phyloP scores from a whole-genome alignment of 1,140 invertebrate genomes.

The Drosophila tani region DNA sequence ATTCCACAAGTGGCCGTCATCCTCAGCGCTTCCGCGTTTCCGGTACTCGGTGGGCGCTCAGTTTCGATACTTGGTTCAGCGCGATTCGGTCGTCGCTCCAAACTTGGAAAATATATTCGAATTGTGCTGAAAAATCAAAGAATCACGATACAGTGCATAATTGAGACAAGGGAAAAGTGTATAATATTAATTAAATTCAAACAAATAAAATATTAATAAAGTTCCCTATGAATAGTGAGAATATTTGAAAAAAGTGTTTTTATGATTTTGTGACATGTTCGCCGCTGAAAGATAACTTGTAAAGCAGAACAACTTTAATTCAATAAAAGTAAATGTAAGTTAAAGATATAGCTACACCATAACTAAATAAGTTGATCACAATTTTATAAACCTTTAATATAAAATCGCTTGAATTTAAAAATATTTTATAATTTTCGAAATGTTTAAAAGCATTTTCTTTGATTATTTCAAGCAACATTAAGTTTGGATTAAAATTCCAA shows the following conservation, averaged over 20 bases:
- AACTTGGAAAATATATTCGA: constrained; percentile 1
- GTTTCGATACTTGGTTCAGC: constrained; percentile 55
- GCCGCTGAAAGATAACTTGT: constrained; percentile 11
- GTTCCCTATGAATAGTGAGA: constrained; percentile 25
- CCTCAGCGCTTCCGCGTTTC: constrained; percentile 73
- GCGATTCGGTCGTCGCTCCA: constrained; percentile 40
- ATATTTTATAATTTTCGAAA: neutral
- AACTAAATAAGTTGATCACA: neutral
- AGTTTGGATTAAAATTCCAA: neutral
- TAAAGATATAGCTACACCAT: no score
- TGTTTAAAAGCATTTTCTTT: no score
- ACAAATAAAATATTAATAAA: neutral
- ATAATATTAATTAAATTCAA: neutral
- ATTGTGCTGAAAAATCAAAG: constrained; percentile 5
- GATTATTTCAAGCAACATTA: no score
- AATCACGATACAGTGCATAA: neutral
- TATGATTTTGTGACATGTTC: neutral
- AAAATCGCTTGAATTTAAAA: neutral
- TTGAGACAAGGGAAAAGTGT: neutral
- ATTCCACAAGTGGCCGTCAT: constrained; percentile 83
- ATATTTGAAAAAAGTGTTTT: constrained; percentile 33
- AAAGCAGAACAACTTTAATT: neutral
- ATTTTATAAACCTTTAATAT: neutral
- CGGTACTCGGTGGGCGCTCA: constrained; percentile 66
- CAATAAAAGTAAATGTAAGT: constrained; percentile 44